Base-by-base conservation (phyloP, 2,113 vertebrate species). In the Calypte anna region DNA sequence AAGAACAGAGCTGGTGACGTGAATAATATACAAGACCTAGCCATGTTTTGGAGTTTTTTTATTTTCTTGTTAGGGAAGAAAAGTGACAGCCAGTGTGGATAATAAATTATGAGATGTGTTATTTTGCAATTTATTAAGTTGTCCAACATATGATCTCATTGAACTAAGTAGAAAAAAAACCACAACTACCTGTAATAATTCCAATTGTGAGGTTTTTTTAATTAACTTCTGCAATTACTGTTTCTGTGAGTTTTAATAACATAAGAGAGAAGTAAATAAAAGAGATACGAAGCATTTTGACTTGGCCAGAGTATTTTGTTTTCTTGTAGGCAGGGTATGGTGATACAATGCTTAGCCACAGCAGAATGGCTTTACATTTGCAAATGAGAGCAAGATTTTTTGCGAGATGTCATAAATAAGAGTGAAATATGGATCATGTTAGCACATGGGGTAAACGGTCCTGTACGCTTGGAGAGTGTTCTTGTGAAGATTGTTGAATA, bases 401-500 rank as follows among this genome's bases (percentile, higher is more conserved):
- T 77, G 8, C 36, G 83, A 36, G 9, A 69, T 79, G 31, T 64
- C 48, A 64, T 82, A 90, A 81, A 50, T 64, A 10, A 80, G 72
- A 82, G 81, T 78, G 88, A 92, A 57, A 3, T 59, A 66, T 5
- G 8, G 54, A 61, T 94, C 15, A 8, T n/a, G 46, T n/a, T 69
- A 84, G 66, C 74, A 28, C 40, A 10, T 73, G 31, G 63, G 55
- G 57, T 91, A 77, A 68, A 75, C 17, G 21, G 38, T 72, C 21
- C 63, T n/a, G 50, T 86, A 48, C 43, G 48, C 48, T 6, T 7
- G 55, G 51, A 91, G 70, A 91, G 85, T 95, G 88, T 88, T 94
- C 97, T 95, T 78, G 36, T 80, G 91, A 93, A 96, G 79, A 97
- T 98, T 97, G 97, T 97, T 97, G 96, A 96, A 96, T 92, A 95